These are phyloP conservation scores for Mellivora capensis DNA, from an alignment of 2,113 vertebrate genomes.

Conservation along the genomic window DNA sequence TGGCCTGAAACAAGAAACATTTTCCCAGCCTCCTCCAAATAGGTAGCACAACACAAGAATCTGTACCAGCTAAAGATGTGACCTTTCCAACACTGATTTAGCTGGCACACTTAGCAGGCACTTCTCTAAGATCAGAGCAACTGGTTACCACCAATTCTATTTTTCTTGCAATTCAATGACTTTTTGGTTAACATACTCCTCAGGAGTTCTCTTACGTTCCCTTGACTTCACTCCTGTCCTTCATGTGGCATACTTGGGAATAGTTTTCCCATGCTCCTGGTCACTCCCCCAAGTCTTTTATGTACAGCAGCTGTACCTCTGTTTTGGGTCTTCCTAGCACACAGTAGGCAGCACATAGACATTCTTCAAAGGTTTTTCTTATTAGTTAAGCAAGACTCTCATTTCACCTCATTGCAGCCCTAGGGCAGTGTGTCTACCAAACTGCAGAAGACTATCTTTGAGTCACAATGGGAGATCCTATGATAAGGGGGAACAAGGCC, in stretches of 20 bases:
- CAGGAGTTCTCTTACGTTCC: not conserved
- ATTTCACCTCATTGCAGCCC: not conserved
- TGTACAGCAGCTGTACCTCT: not conserved
- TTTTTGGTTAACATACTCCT: not conserved
- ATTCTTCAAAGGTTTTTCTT: not conserved
- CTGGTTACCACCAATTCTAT: not conserved
- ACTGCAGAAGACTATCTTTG: not conserved
- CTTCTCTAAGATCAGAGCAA: not conserved
- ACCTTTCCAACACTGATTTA: not conserved
- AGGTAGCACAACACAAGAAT: not conserved
- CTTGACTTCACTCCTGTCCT: not conserved
- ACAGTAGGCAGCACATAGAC: not conserved
- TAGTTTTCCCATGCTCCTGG: not conserved
- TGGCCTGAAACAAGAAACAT: not conserved
- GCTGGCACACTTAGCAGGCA: not conserved
- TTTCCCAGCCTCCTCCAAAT: conserved; percentile 25
- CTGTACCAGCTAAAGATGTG: not conserved
- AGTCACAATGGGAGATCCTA: not conserved
- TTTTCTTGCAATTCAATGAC: not conserved
- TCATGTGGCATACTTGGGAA: not conserved
- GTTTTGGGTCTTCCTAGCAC: not conserved
- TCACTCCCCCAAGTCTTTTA: not conserved
- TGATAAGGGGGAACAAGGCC: not conserved
- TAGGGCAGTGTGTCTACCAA: not conserved
- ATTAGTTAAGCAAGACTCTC: not conserved